Conservation (phyloP, 1,140 invertebrate species). For the Pachyrhynchus sulphureomaculatus region DNA sequence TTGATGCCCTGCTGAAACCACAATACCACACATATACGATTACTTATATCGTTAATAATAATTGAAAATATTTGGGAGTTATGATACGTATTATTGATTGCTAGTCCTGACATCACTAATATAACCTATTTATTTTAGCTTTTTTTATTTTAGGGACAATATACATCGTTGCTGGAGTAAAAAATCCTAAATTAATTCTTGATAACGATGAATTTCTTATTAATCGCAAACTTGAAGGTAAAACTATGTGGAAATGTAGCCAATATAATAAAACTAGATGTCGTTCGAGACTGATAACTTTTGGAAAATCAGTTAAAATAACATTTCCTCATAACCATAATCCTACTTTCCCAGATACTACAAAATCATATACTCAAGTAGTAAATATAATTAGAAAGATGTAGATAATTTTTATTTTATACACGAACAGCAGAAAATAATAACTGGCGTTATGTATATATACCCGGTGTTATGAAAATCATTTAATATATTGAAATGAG, state of each 20-base stretch:
- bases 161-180: conserved; percentile 27
- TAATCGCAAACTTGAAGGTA: conserved; percentile 16
- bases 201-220: conserved; percentile 28
- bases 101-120: too few relatives aligned
- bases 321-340: conserved; percentile 32
- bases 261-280: conserved; percentile 32
- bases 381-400: not conserved
- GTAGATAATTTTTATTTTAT: not conserved
- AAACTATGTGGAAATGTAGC: conserved; percentile 35
- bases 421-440: too few relatives aligned
- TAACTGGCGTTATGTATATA: too few relatives aligned
- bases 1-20: too few relatives aligned
- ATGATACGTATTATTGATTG: too few relatives aligned
- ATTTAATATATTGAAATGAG: too few relatives aligned
- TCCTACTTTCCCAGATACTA: conserved; percentile 10
- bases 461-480: too few relatives aligned
- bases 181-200: conserved; percentile 34
- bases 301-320: conserved; percentile 25
- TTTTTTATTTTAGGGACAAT: conserved; percentile 31
- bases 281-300: conserved; percentile 33
- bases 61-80: too few relatives aligned
- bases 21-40: too few relatives aligned
- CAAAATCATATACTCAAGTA: not conserved
- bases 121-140: too few relatives aligned
- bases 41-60: too few relatives aligned